Conservation (phyloP, 2,888 invertebrate species). For the Leucozona laternaria region DNA sequence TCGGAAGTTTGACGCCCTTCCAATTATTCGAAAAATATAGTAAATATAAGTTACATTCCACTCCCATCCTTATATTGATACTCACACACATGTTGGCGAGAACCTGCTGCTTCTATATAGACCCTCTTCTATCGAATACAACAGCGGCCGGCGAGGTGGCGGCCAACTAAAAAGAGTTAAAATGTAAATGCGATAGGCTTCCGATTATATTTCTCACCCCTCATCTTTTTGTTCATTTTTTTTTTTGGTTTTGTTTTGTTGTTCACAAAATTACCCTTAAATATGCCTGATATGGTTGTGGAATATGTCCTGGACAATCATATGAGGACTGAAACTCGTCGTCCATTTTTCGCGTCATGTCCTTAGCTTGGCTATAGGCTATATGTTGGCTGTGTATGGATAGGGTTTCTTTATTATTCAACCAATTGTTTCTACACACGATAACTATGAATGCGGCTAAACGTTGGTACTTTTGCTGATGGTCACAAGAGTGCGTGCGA, state of each 20-base stretch:
- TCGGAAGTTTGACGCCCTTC: slow-evolving; percentile 66
- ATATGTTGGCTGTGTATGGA: background rate
- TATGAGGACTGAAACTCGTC: slow-evolving; percentile 3
- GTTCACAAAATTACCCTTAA: slow-evolving; percentile 17
- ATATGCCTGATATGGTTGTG: slow-evolving; percentile 6
- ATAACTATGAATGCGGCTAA: slow-evolving; percentile 34
- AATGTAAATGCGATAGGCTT: slow-evolving; percentile 40
- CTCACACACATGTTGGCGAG: background rate
- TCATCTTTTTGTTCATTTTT: background rate
- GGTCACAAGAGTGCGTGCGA: slow-evolving; percentile 69
- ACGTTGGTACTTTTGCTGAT: slow-evolving; percentile 60
- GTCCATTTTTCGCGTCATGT: slow-evolving; percentile 57
- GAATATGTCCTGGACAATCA: slow-evolving; percentile 7
- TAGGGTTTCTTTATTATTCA: slow-evolving; percentile 38
- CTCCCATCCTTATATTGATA: background rate
- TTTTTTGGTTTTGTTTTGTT: background rate
- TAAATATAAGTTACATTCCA: slow-evolving; percentile 36
- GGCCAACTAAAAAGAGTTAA: slow-evolving; percentile 26
- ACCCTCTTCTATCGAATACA: background rate
- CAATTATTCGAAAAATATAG: slow-evolving; percentile 60
- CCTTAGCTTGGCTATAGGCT: background rate
- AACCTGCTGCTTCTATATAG: slow-evolving; percentile 26
- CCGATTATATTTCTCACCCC: slow-evolving; percentile 33
- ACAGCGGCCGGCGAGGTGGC: too few species aligned
- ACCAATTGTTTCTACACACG: slow-evolving; percentile 49